Evolutionary conservation across 2,797 vertebrate genomes (phyloP), one percentile per base, ranked within the genome.

Genomic region (Tinamus major): DNA sequence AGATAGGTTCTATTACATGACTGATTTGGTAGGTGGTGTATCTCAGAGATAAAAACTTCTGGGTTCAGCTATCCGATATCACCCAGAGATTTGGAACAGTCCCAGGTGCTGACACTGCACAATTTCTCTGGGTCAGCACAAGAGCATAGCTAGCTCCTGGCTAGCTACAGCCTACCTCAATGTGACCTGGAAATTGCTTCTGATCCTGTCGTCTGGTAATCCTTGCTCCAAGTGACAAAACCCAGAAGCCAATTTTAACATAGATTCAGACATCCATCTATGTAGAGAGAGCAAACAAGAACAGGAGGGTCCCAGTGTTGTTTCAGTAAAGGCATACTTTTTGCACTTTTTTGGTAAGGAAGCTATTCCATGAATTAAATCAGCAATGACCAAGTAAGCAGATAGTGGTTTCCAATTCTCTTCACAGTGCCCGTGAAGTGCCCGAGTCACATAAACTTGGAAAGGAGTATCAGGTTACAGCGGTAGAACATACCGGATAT

Each of bases 361-460:
- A 92, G 51, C 35, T 76, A 6, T n/a, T 55, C 19, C 21, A 41
- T 71, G 35, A 55, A 71, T 41, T 46, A 48, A 48, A 77, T 72
- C 24, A 26, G 77, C 78, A 55, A 20, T 41, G 35, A 55, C 55
- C 49, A 24, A n/a, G 20, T 29, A 92, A 94, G 92, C 62, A 63
- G 55, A 20, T n/a, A 81, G 9, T 51, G 63, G 61, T 84, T 91
- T 93, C 63, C 63, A 90, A 1, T 93, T 86, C 59, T 92, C 20
- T 63, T 81, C 21, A 3, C 79, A 56, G 46, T 91, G 77, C 16
- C 63, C 63, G 67, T 19, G 67, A 35, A 35, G 35, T 35, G 59
- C 37, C 76, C 90, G 86, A 77, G 67, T 88, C 71, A 84, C 49
- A 51, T 79, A 14, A 84, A 67, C 67, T 90, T 94, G 87, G 89